Evolutionary conservation across 2,797 vertebrate genomes (phyloP).

Genomic region (Argyrosomus regius): DNA sequence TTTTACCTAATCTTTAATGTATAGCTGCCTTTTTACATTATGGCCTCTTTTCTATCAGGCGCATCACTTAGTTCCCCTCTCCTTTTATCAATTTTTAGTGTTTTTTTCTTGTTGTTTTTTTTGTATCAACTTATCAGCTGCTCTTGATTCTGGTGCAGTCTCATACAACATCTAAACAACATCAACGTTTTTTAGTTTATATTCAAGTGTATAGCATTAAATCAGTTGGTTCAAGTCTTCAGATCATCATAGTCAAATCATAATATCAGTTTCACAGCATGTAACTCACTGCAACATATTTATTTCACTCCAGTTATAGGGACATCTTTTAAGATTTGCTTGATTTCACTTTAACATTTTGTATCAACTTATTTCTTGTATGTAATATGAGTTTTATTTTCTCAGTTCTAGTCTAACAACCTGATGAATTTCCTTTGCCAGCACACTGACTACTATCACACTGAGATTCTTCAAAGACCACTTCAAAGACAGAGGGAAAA

Average conservation of each 20-base stretch:
- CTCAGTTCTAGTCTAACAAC: too few species aligned
- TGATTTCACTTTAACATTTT: not conserved
- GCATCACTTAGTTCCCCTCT: not conserved
- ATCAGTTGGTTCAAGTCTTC: not conserved
- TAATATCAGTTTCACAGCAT: not conserved
- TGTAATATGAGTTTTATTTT: not conserved
- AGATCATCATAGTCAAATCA: not conserved
- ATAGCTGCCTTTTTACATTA: conserved; percentile 30
- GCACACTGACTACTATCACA: too few species aligned
- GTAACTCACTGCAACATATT: not conserved
- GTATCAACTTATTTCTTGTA: not conserved
- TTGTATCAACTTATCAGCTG: not conserved
- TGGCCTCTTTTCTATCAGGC: not conserved
- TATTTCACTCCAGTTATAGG: not conserved
- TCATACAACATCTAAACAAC: not conserved
- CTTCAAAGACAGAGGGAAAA: too few species aligned
- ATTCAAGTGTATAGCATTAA: too few species aligned
- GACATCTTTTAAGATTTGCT: not conserved
- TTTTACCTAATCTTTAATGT: conserved; percentile 32
- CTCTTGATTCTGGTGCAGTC: not conserved
- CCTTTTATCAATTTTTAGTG: not conserved
- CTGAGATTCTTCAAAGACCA: too few species aligned
- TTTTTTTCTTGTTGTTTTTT: not conserved
- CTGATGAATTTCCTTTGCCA: too few species aligned
- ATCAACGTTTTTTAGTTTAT: too few species aligned